Evolutionary conservation across 2,113 vertebrate genomes (phyloP), one percentile per base, ranked within the genome.

Genomic region (Chionodraco myersi): DNA sequence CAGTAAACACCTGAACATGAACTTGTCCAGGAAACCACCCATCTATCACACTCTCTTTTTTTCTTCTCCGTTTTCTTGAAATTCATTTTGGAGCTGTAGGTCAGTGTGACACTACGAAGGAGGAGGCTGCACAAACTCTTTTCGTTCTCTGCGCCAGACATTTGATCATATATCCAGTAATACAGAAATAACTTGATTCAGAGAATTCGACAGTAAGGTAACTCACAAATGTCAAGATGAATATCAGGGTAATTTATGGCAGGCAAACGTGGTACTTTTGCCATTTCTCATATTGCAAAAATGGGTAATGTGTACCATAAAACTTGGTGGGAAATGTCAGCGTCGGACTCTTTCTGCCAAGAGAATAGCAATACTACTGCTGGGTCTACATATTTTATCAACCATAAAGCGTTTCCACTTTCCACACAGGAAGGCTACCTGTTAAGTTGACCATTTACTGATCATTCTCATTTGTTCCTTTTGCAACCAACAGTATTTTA

Each of bases 51-150:
- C 71, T 18, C 44, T 53, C 1, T 52, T 83, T 77, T 79, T 81
- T 63, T 2, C 23, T 60, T 2, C 23, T 60, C 18, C 10, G 5
- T 16, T 79, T 82, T 56, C 36, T 36, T 1, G 26, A 13, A 34
- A 47, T 75, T 88, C 77, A 72, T 86, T 82, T 79, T 49, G 61
- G 68, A 82, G 66, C 67, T 77, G 79, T 57, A 86, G 89, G 88
- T 93, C 90, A 90, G 75, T 56, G 62, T 80, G 88, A 90, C 89
- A 79, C 54, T 51, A 60, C 3, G 10, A 30, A 69, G 69, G n/a
- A 71, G 26, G 78, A 74, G 16, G 58, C 60, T 58, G 52, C 72
- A 69, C 75, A 80, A 82, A 77, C 30, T 75, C 76, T 80, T 9
- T 44, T 65, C 60, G 4, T 34, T 65, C 34, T 72, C 60, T 47